Evolutionary conservation across 1,140 invertebrate species (phyloP).

Genomic region (Bombus superbus): DNA sequence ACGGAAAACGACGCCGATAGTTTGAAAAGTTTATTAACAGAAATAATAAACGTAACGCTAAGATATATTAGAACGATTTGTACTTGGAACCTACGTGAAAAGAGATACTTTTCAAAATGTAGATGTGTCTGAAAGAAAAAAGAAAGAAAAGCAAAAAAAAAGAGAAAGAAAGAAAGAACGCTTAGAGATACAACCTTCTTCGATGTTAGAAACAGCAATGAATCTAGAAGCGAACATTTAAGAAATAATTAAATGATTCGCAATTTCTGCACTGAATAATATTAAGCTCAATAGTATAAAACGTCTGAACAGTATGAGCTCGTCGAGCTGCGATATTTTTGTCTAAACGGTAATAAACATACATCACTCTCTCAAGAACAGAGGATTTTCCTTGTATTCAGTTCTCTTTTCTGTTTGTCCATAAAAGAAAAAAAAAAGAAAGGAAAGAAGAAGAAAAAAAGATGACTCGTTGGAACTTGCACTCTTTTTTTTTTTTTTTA

Average conservation of each 20-base stretch:
- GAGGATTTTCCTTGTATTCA: background rate
- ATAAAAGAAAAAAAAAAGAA: background rate
- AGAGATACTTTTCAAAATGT: background rate
- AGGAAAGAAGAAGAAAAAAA: too few species aligned
- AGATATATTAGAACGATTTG: slow-evolving; percentile 25
- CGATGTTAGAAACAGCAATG: background rate
- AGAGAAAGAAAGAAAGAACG: background rate
- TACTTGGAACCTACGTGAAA: background rate
- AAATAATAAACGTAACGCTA: background rate
- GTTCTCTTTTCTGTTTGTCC: background rate
- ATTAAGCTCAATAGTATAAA: slow-evolving; percentile 23
- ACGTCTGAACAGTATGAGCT: background rate
- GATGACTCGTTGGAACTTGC: too few species aligned
- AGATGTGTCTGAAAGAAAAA: background rate
- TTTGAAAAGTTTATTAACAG: background rate
- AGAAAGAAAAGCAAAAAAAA: background rate
- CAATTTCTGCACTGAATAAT: slow-evolving; percentile 24
- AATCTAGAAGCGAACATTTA: background rate
- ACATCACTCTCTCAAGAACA: too few species aligned
- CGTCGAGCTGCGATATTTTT: slow-evolving; percentile 12
- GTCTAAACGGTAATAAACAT: background rate
- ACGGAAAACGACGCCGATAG: background rate
- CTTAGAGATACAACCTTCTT: background rate
- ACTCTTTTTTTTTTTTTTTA: background rate
- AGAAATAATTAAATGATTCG: background rate